Conservation (phyloP, 2,113 vertebrate species). For the Shinisaurus crocodilurus region DNA sequence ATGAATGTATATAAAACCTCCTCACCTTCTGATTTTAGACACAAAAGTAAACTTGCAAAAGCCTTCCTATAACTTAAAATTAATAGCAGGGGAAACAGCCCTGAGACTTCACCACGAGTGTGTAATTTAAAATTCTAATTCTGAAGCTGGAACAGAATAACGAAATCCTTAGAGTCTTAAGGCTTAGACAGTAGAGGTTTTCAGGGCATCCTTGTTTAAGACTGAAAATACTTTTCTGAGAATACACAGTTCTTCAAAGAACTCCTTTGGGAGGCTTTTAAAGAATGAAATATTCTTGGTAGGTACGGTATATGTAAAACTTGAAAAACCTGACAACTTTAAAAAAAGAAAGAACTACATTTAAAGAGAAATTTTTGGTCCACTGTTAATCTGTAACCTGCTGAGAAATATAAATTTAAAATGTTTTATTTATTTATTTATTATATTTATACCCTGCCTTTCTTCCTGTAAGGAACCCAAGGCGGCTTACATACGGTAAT, state of each 20-base stretch:
- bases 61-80: background rate
- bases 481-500: too few species aligned
- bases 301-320: background rate
- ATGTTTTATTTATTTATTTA: too few species aligned
- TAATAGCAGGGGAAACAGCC: background rate
- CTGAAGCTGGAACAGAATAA: background rate
- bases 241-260: background rate
- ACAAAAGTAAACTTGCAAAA: background rate
- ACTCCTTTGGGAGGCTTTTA: background rate
- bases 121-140: background rate
- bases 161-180: background rate
- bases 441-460: too few species aligned
- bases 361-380: slow-evolving; percentile 7
- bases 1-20: background rate
- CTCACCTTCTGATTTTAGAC: background rate
- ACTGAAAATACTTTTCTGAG: background rate
- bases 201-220: background rate
- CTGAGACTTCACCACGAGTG: background rate
- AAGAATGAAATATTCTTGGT: background rate
- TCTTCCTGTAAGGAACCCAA: too few species aligned
- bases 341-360: background rate
- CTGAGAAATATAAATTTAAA: slow-evolving; percentile 18
- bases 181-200: background rate
- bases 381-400: background rate
- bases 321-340: background rate